A percentile compares a stretch with the other conserved stretches of the same genome.
phyloP scores from a whole-genome alignment of 92 coral and sea anemone species.

The Diadumene lineata region DNA sequence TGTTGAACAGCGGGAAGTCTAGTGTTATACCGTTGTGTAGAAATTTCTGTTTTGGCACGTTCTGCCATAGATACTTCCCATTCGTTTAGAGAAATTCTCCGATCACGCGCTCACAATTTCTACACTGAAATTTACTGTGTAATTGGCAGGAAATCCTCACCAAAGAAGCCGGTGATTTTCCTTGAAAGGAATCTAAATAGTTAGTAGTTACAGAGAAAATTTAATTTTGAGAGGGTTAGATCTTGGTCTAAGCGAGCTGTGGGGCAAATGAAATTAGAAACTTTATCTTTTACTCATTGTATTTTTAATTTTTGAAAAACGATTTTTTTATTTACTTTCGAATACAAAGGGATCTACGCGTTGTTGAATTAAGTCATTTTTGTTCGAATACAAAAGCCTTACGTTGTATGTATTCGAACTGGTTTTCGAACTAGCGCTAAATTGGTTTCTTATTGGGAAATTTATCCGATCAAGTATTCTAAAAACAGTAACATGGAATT shows the following conservation, averaged over 20 bases:
- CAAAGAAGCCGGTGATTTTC: constrained; percentile 16
- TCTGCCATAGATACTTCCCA: neutral
- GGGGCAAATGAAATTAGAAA: neutral
- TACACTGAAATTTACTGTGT: constrained; percentile 17
- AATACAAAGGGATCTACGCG: neutral
- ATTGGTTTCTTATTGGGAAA: neutral
- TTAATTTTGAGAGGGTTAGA: neutral
- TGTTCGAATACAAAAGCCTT: neutral
- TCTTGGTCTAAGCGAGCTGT: neutral
- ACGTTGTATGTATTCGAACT: neutral
- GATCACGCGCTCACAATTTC: constrained; percentile 10
- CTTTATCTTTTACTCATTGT: neutral
- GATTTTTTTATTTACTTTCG: constrained; percentile 18
- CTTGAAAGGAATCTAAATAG: neutral
- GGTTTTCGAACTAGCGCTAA: constrained; percentile 1
- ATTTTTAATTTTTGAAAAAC: neutral
- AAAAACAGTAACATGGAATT: constrained; percentile 20
- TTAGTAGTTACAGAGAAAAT: too few species aligned
- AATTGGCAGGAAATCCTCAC: constrained; percentile 32
- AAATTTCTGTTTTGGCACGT: constrained; percentile 26
- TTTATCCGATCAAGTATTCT: constrained; percentile 2
- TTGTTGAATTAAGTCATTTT: constrained; percentile 12
- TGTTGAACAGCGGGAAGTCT: constrained; percentile 4
- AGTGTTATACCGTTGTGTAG: neutral
- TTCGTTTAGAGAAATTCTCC: neutral